Base-by-base conservation (phyloP, 2,113 vertebrate species). In the Nibea coibor region DNA sequence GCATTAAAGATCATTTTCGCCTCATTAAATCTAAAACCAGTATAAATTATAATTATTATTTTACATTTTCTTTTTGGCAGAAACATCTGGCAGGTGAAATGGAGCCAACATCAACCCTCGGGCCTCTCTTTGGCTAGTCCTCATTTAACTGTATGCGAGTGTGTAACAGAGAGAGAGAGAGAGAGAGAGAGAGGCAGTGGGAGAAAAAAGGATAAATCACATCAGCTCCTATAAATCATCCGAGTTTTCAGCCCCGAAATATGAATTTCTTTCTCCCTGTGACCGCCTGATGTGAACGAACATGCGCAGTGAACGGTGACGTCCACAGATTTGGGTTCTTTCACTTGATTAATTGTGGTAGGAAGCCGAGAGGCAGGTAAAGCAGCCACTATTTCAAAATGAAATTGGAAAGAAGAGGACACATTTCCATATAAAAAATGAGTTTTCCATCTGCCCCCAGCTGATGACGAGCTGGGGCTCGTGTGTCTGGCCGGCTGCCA, bases 361-460 rank as follows among this genome's bases (percentile, higher is more conserved):
- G 20, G 39, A 68, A 47, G 26, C 50, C 6, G 20, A 28, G 2
- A 20, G 20, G 16, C 54, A 69, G 53, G 39, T 11, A 22, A 78
- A 84, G n/a, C 70, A 51, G 28, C 6, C 47, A 10, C 20, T 64
- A 42, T 64, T 64, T n/a, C 57, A n/a, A 50, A 50, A 2, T 0
- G 26, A 58, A 22, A 64, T 1, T 54, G 62, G 19, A 75, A 61
- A 43, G 35, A 74, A 56, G 12, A 8, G 8, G 48, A 63, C n/a
- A 62, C 11, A 51, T 84, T 80, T 86, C 35, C 73, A 69, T 79
- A 61, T 70, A 57, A 76, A 81, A 63, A 10, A 45, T 61, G 35
- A 24, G 24, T 78, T 67, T 80, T 87, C 69, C 61, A 65, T 19
- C 48, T 45, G 35, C 15, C 2, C 71, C 79, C 71, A 63, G 47